A percentile compares a stretch with the other conserved stretches of the same genome.
These are phyloP conservation scores for Argyresthia albistria DNA, from an alignment of 2,888 invertebrate genomes.

Conservation along the genomic window DNA sequence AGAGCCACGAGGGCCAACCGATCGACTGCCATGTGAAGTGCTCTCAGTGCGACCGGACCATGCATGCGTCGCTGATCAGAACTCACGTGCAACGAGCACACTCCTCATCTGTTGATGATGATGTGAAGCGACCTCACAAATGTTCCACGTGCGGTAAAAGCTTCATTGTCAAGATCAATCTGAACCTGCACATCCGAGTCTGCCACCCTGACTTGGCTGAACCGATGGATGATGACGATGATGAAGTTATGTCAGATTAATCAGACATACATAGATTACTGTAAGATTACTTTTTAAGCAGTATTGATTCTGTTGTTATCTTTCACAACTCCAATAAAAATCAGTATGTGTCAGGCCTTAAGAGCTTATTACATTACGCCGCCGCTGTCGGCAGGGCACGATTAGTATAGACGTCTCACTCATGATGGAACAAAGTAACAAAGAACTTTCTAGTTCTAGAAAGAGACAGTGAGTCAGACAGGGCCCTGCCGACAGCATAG, in stretches of 20 bases:
- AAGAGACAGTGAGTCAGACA: too few relatives aligned
- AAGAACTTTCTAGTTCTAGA: too few relatives aligned
- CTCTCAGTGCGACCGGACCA: slow-evolving; percentile 53
- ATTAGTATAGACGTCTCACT: too few relatives aligned
- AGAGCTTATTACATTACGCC: too few relatives aligned
- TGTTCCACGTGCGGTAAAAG: slow-evolving; percentile 60
- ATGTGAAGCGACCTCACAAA: slow-evolving; percentile 58
- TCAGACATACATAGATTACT: not conserved
- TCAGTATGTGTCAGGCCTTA: too few relatives aligned
- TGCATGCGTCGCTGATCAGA: slow-evolving; percentile 52
- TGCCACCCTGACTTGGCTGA: slow-evolving; percentile 61
- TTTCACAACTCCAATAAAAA: too few relatives aligned
- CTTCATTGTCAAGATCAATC: slow-evolving; percentile 60
- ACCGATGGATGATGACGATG: slow-evolving; percentile 54
- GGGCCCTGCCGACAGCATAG: too few relatives aligned
- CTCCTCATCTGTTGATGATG: slow-evolving; percentile 45
- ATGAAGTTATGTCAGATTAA: slow-evolving; percentile 57
- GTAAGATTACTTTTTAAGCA: too few relatives aligned
- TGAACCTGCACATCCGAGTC: slow-evolving; percentile 58
- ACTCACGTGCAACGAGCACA: slow-evolving; percentile 55
- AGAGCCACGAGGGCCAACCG: slow-evolving; percentile 56
- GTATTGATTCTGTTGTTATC: too few relatives aligned
- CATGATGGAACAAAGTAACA: too few relatives aligned
- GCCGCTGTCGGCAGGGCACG: too few relatives aligned
- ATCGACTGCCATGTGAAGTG: slow-evolving; percentile 63